These are phyloP conservation scores for Mythimna vitellina DNA, from an alignment of 2,888 invertebrate genomes.

Conservation along the genomic window DNA sequence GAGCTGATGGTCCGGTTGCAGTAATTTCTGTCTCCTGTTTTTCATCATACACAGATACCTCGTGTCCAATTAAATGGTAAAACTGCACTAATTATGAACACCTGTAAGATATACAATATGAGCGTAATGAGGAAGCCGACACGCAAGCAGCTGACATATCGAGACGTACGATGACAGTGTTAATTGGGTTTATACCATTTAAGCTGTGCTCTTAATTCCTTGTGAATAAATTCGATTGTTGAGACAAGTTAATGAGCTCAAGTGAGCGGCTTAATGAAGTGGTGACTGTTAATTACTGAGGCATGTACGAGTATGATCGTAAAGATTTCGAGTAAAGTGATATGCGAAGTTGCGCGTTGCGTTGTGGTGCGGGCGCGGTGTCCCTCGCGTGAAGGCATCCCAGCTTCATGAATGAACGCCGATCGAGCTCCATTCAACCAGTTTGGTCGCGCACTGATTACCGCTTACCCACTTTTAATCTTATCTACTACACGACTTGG, in stretches of 20 bases:
- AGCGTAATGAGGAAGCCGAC: constrained; percentile 50
- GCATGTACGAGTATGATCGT: constrained; percentile 48
- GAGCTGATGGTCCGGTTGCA: constrained; percentile 73
- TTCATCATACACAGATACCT: constrained; percentile 62
- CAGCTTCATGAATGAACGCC: constrained; percentile 85
- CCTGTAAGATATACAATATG: constrained; percentile 59
- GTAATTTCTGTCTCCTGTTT: constrained; percentile 65
- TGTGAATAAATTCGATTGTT: constrained; percentile 54
- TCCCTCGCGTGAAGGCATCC: constrained; percentile 86
- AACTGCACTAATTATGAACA: constrained; percentile 63
- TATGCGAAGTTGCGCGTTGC: constrained; percentile 60
- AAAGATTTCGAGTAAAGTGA: constrained; percentile 55
- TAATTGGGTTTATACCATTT: constrained; percentile 61
- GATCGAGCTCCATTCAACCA: constrained; percentile 86
- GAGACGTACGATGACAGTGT: constrained; percentile 46
- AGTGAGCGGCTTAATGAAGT: constrained; percentile 56
- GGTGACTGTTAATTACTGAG: constrained; percentile 49
- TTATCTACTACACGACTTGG: constrained; percentile 86
- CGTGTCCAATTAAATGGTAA: constrained; percentile 65
- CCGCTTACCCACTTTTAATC: constrained; percentile 85
- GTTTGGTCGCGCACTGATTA: constrained; percentile 89
- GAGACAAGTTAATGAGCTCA: constrained; percentile 52
- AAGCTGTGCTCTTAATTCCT: constrained; percentile 48
- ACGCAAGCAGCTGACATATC: constrained; percentile 72
- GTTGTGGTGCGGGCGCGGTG: constrained; percentile 39